Base-by-base conservation (phyloP, 37 sponge, comb jelly and placozoan genomes). In the Aplysina aerophoba region DNA sequence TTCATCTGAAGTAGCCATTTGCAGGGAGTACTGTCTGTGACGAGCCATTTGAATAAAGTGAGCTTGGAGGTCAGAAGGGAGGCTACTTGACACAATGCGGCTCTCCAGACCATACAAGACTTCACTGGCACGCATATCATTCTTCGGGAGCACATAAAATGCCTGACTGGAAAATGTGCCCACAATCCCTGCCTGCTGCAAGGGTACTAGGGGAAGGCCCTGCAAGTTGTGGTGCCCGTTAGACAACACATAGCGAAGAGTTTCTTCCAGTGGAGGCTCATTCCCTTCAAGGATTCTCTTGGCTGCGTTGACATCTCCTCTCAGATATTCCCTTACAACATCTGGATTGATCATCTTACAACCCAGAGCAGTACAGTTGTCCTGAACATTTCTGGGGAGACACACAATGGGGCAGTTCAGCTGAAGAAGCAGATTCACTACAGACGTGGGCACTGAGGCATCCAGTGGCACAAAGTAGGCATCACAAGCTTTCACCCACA, bases 381-480 rank as follows among this genome's bases (percentile, higher is more conserved):
- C 25, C 53, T 75, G 78, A 36, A 82, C 50, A 36, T 33, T 34
- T 37, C 12, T 61, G 74, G 92, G 92, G 20, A 91, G 61, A 24
- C 60, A 17, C 28, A 88, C 88, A 40, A 91, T 30, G 19, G 83
- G 73, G 20, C 55, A 16, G n/a, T 67, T 37, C 24, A 37, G 56
- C 6, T 81, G 35, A 6, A 85, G 14, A 1, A 91, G 80, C 5
- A 73, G 11, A 31, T 88, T 53, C 31, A 83, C 21, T 17, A 67
- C 81, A 54, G 69, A 55, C 28, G 36, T n/a, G 61, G 85, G 86
- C 24, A 44, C 34, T 19, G 22, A 15, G 54, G 14, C 53, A 14
- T 62, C 28, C 28, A 27, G 64, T 30, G 86, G 83, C 24, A 86
- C 25, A 54, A 81, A 91, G 27, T 69, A 69, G 28, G 92, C 92